phyloP scores from a whole-genome alignment of 2,113 vertebrate species.

The Petrocephalus zakoni region DNA sequence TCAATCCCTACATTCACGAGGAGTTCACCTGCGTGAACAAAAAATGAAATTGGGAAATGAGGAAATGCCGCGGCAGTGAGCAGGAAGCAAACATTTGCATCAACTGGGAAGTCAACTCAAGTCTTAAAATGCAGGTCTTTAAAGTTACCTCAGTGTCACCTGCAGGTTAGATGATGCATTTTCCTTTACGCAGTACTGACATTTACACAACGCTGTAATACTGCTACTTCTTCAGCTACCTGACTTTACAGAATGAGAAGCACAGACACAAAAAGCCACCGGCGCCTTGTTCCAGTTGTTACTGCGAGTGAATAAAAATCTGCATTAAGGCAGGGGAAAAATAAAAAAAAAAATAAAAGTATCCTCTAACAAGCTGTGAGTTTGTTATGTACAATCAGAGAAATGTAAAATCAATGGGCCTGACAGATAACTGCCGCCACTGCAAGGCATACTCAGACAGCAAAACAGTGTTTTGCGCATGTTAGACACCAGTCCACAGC shows the following conservation, averaged over 20 bases:
- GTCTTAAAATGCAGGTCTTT: background rate
- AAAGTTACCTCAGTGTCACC: background rate
- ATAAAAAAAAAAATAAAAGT: background rate
- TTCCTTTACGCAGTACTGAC: background rate
- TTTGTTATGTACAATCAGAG: conserved; percentile 24
- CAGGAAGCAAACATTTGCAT: background rate
- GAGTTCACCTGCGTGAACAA: background rate
- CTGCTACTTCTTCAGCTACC: conserved; percentile 20
- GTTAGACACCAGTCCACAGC: conserved; percentile 1
- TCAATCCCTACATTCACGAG: background rate
- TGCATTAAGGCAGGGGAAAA: background rate
- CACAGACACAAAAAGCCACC: background rate
- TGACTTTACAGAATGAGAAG: conserved; percentile 10
- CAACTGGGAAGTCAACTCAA: background rate
- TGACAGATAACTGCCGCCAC: background rate
- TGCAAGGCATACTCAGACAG: conserved; percentile 20
- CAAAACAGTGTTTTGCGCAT: background rate
- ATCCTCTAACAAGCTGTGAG: background rate
- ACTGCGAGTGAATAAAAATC: background rate
- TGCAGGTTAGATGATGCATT: background rate
- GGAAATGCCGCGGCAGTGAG: background rate
- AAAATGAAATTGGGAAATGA: background rate
- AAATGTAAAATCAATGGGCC: conserved; percentile 22
- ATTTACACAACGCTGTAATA: conserved; percentile 27
- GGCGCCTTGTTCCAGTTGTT: conserved; percentile 15